Base-by-base conservation (phyloP, 2,797 vertebrate genomes). In the Emydoidea blandingii region DNA sequence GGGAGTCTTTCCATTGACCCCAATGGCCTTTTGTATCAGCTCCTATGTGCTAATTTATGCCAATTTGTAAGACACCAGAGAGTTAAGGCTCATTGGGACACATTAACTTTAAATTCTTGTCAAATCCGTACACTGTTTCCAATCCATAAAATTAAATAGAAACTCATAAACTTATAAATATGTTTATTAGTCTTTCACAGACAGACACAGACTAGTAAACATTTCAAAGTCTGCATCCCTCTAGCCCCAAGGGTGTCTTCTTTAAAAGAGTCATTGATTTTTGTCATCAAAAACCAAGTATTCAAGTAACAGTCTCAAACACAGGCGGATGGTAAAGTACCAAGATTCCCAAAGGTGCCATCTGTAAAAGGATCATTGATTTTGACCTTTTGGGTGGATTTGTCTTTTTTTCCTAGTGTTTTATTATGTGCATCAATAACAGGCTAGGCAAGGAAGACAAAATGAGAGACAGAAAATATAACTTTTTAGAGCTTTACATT, bases 231-330 rank as follows among this genome's bases (percentile, higher is more conserved):
- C 97, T 97, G 96, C 96, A 95, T 96, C 62, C 50, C 15, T 94
- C 93, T 94, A 79, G 94, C 96, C 97, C 88, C 95, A 89, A 89
- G 97, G 98, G 97, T 90, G 86, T 79, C 79, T 95, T 93, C 93
- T 96, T 97, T 98, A 97, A 97, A 98, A 96, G 97, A 98, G 94
- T 91, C 97, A 98, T 98, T 98, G 98, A 98, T 98, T 98, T 97
- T 97, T 97, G 95, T 95, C 91, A 98, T 98, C 96, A 98, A 98
- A 98, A 98, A 94, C 91, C 91, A 97, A 97, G 96, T 96, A 98
- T 98, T 98, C 97, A 98, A 97, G 96, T 96, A 98, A 96, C 89
- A 95, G 95, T 97, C 96, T 97, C 96, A 97, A 95, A 94, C 95
- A 93, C 83, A 95, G 94, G 88, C 94, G 98, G 94, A 98, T 95